Evolutionary conservation across 2,113 vertebrate genomes (phyloP).

Genomic region (mouse (Mus musculus)): DNA sequence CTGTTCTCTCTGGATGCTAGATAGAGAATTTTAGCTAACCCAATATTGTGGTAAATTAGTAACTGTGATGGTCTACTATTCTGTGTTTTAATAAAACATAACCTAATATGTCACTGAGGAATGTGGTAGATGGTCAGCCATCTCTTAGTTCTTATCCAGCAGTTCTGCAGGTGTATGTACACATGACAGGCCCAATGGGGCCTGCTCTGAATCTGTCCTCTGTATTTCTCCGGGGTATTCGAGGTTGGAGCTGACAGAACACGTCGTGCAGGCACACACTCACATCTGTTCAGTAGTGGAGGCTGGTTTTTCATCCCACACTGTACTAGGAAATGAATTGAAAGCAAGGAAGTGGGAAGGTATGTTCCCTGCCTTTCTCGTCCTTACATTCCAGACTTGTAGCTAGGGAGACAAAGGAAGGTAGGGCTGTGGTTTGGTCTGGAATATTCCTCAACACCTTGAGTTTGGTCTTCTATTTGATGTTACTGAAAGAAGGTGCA

Average conservation of each 20-base stretch:
- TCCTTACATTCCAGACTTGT: not conserved
- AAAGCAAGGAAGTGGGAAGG: not conserved
- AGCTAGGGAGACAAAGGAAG: not conserved
- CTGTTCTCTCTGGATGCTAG: not conserved
- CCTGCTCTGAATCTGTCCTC: not conserved
- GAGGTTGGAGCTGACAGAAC: not conserved
- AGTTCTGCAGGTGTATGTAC: not conserved
- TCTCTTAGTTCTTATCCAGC: not conserved
- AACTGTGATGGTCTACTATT: not conserved
- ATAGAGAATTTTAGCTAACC: not conserved
- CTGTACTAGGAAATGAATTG: not conserved
- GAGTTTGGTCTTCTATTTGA: not conserved
- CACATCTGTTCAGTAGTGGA: not conserved
- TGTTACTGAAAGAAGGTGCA: not conserved
- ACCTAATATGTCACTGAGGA: not conserved
- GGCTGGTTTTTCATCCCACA: too few species aligned
- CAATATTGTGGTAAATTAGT: not conserved
- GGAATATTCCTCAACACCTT: not conserved
- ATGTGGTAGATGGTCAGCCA: not conserved
- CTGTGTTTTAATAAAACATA: constrained; percentile 11
- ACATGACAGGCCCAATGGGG: not conserved
- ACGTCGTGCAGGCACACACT: fast-evolving
- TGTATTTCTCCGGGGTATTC: too few species aligned
- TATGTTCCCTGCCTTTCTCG: not conserved
- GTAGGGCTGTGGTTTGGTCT: not conserved